Evolutionary conservation across 1,140 invertebrate genomes (phyloP).

Genomic region (Drosophila yakuba): DNA sequence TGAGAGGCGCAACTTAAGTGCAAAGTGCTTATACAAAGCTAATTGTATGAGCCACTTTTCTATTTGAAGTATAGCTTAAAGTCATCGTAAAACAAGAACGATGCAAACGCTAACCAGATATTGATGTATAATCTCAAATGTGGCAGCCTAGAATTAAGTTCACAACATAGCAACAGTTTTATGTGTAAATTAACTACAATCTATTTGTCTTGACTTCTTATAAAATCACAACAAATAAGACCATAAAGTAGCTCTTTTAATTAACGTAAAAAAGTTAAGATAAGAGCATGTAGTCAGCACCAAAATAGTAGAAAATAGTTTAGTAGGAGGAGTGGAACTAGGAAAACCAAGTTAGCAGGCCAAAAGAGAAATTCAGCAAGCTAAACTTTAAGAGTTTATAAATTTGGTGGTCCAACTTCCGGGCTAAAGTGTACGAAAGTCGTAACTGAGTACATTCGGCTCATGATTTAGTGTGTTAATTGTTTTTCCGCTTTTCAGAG

Average conservation of each 20-base stretch:
- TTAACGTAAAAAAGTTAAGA: neutral
- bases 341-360: conserved; percentile 10
- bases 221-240: too few relatives aligned
- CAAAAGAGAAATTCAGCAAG: conserved; percentile 30
- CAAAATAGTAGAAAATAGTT: neutral
- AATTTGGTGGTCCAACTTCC: conserved; percentile 49
- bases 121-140: too few relatives aligned
- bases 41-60: conserved; percentile 16
- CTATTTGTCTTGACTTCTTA: too few relatives aligned
- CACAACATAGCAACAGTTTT: too few relatives aligned
- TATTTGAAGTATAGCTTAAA: neutral
- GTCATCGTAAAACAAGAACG: neutral
- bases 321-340: neutral
- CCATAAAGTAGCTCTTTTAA: neutral
- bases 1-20: conserved; percentile 12
- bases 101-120: too few relatives aligned
- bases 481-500: conserved; percentile 29
- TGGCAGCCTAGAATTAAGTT: too few relatives aligned
- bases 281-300: neutral
- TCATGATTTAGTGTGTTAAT: conserved; percentile 60
- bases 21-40: conserved; percentile 5
- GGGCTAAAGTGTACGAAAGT: conserved; percentile 15
- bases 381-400: conserved; percentile 12
- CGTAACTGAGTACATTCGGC: conserved; percentile 33
- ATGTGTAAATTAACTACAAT: too few relatives aligned